Evolutionary conservation across 2,113 vertebrate species (phyloP).

Genomic region (Donacobius atricapilla): DNA sequence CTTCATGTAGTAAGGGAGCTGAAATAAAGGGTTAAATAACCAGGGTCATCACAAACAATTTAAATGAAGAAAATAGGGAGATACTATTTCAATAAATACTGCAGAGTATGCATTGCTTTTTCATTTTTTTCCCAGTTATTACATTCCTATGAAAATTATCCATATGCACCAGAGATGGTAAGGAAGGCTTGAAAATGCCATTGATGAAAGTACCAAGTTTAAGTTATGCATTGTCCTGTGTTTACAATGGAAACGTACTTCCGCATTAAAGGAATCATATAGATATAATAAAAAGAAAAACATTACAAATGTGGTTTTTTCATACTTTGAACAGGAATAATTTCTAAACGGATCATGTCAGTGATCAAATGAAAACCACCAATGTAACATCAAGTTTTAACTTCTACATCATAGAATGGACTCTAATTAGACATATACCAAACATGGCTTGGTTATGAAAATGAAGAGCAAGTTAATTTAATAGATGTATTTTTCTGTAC

Average conservation of each 20-base stretch:
- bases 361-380: neutral
- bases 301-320: neutral
- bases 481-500: neutral
- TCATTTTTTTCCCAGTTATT: neutral
- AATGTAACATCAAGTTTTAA: neutral
- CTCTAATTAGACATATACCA: neutral
- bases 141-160: neutral
- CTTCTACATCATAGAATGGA: neutral
- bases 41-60: neutral
- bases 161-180: neutral
- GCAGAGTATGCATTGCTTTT: neutral
- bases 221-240: neutral
- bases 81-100: neutral
- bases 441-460: neutral
- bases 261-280: neutral
- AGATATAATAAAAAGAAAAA: neutral
- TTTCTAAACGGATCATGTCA: neutral
- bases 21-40: neutral
- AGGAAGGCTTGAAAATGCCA: neutral
- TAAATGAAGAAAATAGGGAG: neutral
- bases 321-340: neutral
- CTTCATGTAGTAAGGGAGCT: neutral
- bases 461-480: neutral
- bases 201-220: neutral
- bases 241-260: neutral